Percentiles rank a stretch among this genome's conserved stretches.
These are phyloP conservation scores for Augochlora pura DNA, from an alignment of 1,140 invertebrate species.

Conservation along the genomic window DNA sequence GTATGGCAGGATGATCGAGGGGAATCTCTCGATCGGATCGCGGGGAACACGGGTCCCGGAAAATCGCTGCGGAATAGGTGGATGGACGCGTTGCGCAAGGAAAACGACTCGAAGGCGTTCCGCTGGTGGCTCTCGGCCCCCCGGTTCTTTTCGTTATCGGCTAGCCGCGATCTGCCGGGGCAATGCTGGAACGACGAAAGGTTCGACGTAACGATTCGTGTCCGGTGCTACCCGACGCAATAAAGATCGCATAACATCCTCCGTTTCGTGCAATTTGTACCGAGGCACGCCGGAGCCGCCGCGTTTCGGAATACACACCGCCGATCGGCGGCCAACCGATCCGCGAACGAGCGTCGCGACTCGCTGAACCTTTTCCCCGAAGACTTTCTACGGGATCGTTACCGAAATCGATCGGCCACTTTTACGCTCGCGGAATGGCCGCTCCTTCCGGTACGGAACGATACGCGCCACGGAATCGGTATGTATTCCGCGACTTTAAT, in stretches of 20 bases:
- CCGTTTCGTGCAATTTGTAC: conserved; percentile 19
- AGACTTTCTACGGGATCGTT: no score
- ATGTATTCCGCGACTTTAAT: no score
- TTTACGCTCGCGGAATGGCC: no score
- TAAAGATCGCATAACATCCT: conserved; percentile 45
- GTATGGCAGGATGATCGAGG: no score
- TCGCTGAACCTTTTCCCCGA: no score
- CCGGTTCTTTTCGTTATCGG: conserved; percentile 48
- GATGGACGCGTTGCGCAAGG: conserved; percentile 53
- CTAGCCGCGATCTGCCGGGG: conserved; percentile 44
- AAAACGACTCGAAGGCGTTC: conserved; percentile 53
- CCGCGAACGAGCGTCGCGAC: background rate
- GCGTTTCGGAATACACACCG: background rate
- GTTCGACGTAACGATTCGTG: conserved; percentile 68
- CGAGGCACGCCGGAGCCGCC: background rate
- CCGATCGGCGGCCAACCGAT: background rate
- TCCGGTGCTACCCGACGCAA: conserved; percentile 53
- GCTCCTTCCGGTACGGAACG: no score
- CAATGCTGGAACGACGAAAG: conserved; percentile 60
- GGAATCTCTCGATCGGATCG: no score
- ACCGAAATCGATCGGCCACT: no score
- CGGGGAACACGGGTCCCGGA: background rate
- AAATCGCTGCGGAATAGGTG: conserved; percentile 18
- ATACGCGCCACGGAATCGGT: no score
- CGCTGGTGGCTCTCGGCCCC: conserved; percentile 18